Evolutionary conservation across 2,888 invertebrate genomes (phyloP), one percentile per base, ranked within the genome.

Genomic region (Euzetes globulus): DNA sequence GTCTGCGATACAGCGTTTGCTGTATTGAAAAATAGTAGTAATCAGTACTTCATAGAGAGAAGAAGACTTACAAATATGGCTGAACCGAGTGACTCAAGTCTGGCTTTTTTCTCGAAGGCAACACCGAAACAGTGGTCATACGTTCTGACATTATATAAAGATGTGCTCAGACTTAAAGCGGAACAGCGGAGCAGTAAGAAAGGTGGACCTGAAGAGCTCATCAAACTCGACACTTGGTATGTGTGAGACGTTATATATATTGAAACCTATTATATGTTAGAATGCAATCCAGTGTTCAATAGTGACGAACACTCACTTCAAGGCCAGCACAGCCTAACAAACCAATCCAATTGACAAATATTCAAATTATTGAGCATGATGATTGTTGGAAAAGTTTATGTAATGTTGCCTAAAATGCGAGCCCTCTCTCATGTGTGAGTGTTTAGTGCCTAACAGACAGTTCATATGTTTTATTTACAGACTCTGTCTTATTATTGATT

Each of bases 141-240:
- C 86, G 92, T 94, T 83, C 88, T 91, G 82, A 90, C 91, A 86
- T 87, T 94, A 82, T 94, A 94, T 86, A 92, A 93, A 81, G 89
- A 93, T 87, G 94, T 92, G 80, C 87, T 94, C 80, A 89, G 89
- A 85, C 85, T 94, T 80, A 94, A 94, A 86, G 93, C 94, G 78
- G 91, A 93, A 84, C 88, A 88, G 25, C 65, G 76, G 17, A 92
- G 91, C 84, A 89, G 88, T 83, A 94, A 94, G 87, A 94, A 91
- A 86, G 78, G 78, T 60, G 79, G 79, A 74, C 91, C 94, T 75
- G 94, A 94, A 84, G 94, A 94, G 85, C 88, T 94, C 82, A 90
- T 94, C 85, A 93, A 94, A 86, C 87, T 94, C 86, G 94, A 94
- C 86, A 90, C 92, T 84, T 94, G 94, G 94, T 92, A 86, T 91